phyloP scores from a whole-genome alignment of 2,113 vertebrate genomes.

The Pseudorasbora parva region DNA sequence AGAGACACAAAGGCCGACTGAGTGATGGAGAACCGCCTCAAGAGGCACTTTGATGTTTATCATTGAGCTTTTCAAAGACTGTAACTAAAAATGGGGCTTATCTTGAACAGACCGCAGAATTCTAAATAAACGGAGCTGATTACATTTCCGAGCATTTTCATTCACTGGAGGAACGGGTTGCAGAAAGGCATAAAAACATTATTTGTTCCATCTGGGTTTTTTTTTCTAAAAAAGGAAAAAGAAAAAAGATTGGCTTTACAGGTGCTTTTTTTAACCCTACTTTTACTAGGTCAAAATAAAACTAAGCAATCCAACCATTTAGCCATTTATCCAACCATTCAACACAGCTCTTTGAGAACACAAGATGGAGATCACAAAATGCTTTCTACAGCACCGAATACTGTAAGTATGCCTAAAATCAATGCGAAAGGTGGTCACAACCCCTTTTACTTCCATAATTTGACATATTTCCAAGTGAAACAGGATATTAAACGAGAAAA shows the following conservation, averaged over 20 bases:
- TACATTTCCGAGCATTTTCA: constrained; percentile 55
- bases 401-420: not conserved
- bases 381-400: not conserved
- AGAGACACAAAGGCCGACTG: constrained; percentile 52
- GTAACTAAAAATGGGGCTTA: constrained; percentile 61
- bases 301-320: not conserved
- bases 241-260: not conserved
- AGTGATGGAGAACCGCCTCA: constrained; percentile 55
- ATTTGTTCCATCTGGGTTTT: not conserved
- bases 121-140: constrained; percentile 64
- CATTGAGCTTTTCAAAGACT: constrained; percentile 62
- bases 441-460: not conserved
- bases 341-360: not conserved
- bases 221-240: not conserved
- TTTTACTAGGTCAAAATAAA: not conserved
- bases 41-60: constrained; percentile 69
- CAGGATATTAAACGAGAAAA: not conserved
- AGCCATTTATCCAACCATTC: not conserved
- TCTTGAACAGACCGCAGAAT: constrained; percentile 60
- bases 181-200: not conserved
- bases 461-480: not conserved
- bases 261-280: not conserved
- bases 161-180: constrained; percentile 13
- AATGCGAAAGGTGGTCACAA: not conserved
- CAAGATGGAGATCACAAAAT: not conserved